Percentiles rank a stretch among this genome's conserved stretches.
Conservation (phyloP, 2,113 vertebrate genomes). For the Camelus bactrianus region DNA sequence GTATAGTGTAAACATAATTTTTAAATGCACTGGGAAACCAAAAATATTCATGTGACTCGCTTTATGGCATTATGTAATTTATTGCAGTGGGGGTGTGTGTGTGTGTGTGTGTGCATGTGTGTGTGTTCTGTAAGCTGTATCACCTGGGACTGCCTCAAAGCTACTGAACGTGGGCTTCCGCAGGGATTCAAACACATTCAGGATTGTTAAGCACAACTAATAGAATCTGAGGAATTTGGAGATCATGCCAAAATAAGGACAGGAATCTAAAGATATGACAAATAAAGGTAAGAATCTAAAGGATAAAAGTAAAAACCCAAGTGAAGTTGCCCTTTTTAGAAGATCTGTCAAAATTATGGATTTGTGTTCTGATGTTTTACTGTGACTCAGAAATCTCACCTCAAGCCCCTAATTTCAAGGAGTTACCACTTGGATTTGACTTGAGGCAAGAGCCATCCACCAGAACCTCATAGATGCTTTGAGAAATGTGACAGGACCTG, state of each 20-base stretch:
- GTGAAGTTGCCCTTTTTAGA: not conserved
- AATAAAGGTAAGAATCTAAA: not conserved
- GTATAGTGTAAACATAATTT: not conserved
- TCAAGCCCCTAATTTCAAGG: not conserved
- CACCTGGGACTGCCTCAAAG: not conserved
- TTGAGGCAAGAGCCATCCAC: not conserved
- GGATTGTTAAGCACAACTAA: not conserved
- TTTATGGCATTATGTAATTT: not conserved
- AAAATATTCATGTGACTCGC: not conserved
- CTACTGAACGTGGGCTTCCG: not conserved
- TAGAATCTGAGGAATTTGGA: not conserved
- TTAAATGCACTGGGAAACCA: not conserved
- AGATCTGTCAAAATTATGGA: not conserved
- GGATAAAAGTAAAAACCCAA: not conserved
- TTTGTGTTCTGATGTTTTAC: not conserved
- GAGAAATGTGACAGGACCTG: not conserved
- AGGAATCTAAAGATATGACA: not conserved
- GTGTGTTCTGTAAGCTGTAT: not conserved
- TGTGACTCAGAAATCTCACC: constrained; percentile 4
- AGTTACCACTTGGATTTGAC: not conserved
- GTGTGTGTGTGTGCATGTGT: not conserved
- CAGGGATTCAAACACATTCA: not conserved
- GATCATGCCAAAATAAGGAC: constrained; percentile 42
- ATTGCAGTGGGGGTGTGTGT: not conserved
- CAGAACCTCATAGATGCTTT: not conserved